These are phyloP conservation scores for Drosophila differens DNA, from an alignment of 2,888 invertebrate genomes.

Conservation along the genomic window DNA sequence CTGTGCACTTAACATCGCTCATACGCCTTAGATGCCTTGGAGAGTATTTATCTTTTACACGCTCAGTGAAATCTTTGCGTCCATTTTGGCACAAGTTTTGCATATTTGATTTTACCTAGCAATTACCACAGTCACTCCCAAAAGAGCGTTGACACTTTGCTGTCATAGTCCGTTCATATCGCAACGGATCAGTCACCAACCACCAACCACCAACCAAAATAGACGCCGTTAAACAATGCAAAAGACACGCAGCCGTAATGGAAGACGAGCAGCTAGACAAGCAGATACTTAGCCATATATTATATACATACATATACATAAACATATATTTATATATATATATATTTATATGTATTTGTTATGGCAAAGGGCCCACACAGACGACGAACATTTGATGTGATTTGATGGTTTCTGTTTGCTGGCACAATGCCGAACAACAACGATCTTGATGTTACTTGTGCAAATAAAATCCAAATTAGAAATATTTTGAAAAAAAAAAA, in stretches of 20 bases:
- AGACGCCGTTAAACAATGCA: conserved; percentile 38
- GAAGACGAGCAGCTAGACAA: conserved; percentile 29
- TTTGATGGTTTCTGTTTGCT: conserved; percentile 48
- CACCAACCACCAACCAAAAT: conserved; percentile 30
- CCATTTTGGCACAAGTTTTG: conserved; percentile 58
- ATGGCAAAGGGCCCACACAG: conserved; percentile 40
- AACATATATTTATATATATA: conserved; percentile 1
- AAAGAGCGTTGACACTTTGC: conserved; percentile 57
- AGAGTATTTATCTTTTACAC: conserved; percentile 60
- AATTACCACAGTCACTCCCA: conserved; percentile 32
- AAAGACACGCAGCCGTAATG: conserved; percentile 22
- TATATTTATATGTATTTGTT: background rate
- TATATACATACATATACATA: background rate
- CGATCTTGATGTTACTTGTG: conserved; percentile 44
- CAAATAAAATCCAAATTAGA: conserved; percentile 65
- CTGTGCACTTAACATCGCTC: conserved; percentile 32
- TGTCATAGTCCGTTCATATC: conserved; percentile 35
- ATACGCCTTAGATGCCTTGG: conserved; percentile 19
- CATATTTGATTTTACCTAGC: conserved; percentile 64
- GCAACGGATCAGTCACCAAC: conserved; percentile 20
- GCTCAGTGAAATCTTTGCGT: conserved; percentile 46
- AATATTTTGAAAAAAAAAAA: conserved; percentile 45
- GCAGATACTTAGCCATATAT: conserved; percentile 42
- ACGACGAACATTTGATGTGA: conserved; percentile 43
- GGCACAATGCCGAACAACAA: conserved; percentile 63